phyloP scores from a whole-genome alignment of 2,113 vertebrate species.

The Nicator chloris region DNA sequence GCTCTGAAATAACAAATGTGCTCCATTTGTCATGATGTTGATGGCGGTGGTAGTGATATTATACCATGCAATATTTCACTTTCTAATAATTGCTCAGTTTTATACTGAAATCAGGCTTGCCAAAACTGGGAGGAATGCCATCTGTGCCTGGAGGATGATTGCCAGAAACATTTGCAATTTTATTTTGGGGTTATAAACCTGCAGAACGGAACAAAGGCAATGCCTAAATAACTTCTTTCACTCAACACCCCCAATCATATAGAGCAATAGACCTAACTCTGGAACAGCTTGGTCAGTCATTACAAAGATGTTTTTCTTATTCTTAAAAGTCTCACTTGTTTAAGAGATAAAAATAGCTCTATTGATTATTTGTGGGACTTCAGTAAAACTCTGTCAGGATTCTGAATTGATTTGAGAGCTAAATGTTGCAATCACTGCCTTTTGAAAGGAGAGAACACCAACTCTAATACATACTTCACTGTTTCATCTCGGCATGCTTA shows the following conservation, averaged over 20 bases:
- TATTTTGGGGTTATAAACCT: constrained; percentile 52
- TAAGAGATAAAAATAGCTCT: constrained; percentile 12
- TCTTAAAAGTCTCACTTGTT: constrained; percentile 20
- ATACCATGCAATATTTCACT: constrained; percentile 54
- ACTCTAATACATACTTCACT: constrained; percentile 20
- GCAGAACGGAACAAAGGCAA: constrained; percentile 36
- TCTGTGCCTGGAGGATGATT: constrained; percentile 31
- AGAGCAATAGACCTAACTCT: constrained; percentile 2
- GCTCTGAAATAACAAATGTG: neutral
- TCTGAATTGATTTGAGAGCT: constrained; percentile 21
- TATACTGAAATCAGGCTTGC: constrained; percentile 45
- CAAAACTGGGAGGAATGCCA: constrained; percentile 55
- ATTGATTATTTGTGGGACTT: constrained; percentile 26
- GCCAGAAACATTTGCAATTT: constrained; percentile 50
- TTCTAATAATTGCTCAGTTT: constrained; percentile 67
- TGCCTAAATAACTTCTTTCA: constrained; percentile 22
- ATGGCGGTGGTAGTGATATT: neutral
- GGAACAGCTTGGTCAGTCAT: neutral
- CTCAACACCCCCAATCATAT: neutral
- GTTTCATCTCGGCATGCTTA: constrained; percentile 20
- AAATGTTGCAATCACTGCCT: constrained; percentile 23
- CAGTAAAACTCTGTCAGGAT: constrained; percentile 41
- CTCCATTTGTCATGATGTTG: constrained; percentile 34
- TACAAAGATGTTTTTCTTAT: constrained; percentile 48
- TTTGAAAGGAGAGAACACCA: neutral